Conservation (phyloP, 2,797 vertebrate genomes). For the Premnoplex brunnescens region DNA sequence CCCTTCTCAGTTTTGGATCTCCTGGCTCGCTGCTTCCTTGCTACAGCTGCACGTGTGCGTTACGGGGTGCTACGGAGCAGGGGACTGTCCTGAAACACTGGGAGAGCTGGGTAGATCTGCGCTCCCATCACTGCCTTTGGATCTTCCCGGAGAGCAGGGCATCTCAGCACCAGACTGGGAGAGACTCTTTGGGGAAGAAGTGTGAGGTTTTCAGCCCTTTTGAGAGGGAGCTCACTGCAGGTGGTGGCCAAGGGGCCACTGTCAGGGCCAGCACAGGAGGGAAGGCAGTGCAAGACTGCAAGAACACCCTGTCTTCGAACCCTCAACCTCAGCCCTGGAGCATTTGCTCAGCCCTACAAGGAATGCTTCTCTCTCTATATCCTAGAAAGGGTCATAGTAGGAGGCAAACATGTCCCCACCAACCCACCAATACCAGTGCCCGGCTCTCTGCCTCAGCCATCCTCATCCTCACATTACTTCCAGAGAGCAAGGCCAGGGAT, state of each 20-base stretch:
- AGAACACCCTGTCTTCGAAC: not conserved
- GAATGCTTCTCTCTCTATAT: not conserved
- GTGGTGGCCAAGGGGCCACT: not conserved
- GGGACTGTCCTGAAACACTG: not conserved
- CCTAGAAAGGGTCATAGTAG: not conserved
- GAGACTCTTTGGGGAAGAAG: slow-evolving; percentile 2
- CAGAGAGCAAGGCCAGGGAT: not conserved
- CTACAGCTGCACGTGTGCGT: accelerated
- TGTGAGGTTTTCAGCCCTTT: slow-evolving; percentile 25
- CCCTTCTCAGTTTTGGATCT: not conserved
- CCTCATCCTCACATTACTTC: not conserved
- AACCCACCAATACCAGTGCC: not conserved
- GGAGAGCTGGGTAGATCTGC: not conserved
- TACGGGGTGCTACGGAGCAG: not conserved
- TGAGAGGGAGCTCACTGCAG: not conserved
- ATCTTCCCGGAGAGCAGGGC: not conserved
- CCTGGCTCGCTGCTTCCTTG: not conserved
- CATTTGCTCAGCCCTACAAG: not conserved
- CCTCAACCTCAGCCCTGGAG: not conserved
- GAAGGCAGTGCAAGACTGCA: not conserved
- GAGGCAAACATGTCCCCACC: not conserved
- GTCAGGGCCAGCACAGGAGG: not conserved
- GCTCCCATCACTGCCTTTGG: not conserved
- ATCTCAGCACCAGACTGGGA: not conserved
- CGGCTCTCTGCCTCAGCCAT: not conserved